phyloP scores from a whole-genome alignment of 2,797 vertebrate species.

The Melanotaenia nigrans region DNA sequence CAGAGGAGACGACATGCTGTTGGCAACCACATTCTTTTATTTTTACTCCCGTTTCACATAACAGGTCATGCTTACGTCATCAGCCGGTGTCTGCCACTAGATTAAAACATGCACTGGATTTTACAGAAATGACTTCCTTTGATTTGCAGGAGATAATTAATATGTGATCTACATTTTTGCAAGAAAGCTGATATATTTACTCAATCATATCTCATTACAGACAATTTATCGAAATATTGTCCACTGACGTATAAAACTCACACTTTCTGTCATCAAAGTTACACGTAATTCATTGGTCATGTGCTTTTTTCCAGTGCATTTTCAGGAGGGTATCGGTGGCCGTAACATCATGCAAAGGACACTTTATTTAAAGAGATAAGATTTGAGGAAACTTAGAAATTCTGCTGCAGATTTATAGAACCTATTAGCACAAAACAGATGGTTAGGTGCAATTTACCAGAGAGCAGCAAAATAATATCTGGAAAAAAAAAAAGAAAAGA shows the following conservation, averaged over 20 bases:
- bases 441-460: background rate
- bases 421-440: background rate
- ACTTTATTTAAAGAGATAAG: background rate
- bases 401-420: background rate
- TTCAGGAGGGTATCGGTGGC: background rate
- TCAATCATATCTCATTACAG: slow-evolving; percentile 11
- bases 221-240: background rate
- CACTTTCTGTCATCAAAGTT: background rate
- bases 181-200: background rate
- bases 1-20: too few species aligned
- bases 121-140: background rate
- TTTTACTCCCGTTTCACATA: too few species aligned
- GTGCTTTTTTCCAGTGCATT: background rate
- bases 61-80: too few species aligned
- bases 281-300: background rate
- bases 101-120: too few species aligned
- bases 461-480: background rate
- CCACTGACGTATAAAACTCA: background rate
- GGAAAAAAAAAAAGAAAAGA: background rate
- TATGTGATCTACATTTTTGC: slow-evolving; percentile 5
- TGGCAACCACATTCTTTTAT: too few species aligned
- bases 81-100: too few species aligned
- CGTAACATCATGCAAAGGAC: background rate
- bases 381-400: background rate
- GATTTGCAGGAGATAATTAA: slow-evolving; percentile 34